Base-by-base conservation (phyloP, 1,140 invertebrate species). In the Microplitis mediator region DNA sequence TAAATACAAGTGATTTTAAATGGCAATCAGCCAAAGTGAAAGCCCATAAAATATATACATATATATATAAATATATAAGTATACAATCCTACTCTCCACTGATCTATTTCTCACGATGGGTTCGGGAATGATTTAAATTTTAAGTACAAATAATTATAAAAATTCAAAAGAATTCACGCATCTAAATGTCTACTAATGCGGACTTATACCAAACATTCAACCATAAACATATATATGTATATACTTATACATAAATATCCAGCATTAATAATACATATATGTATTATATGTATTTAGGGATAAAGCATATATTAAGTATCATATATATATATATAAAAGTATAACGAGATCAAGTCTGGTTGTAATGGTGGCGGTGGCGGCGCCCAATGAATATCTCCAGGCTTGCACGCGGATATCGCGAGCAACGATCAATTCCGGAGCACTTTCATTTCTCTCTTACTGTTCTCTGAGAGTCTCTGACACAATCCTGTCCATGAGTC, bases 401-500 rank as follows among this genome's bases (percentile, higher is more conserved):
- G 60, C 51, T 64, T 72, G 39, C 71, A 56, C 62, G 58, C 71
- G 70, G 70, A 75, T 75, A 73, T 74, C 72, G 69, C 64, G 68
- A 75, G 50, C 69, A 13, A 69, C 76, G 64, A 80, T 75, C 74
- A 75, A 75, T 78, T 75, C 73, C 74, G 65, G 72, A 75, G 72
- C 76, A 80, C 83, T 84, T 85, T 85, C 84, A 81, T 84, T 85
- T 84, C 80, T 69, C 69, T 83, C 76, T 45, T 45, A 45, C 39
- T 83, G 79, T 81, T 80, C 79, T 78, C 82, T 81, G 82, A 79
- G 80, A 83, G 80, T 80, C 79, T 78, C 82, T 81, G 82, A 79
- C 81, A 83, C 82, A 81, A 81, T 82, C 82, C 74, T 45, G 31
- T 35, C 51, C 65, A 71, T 68, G 32, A 5, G 11, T 45, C 6